Evolutionary conservation across 2,113 vertebrate species (phyloP), one percentile per base, ranked within the genome.

Genomic region (Neogobius melanostomus): DNA sequence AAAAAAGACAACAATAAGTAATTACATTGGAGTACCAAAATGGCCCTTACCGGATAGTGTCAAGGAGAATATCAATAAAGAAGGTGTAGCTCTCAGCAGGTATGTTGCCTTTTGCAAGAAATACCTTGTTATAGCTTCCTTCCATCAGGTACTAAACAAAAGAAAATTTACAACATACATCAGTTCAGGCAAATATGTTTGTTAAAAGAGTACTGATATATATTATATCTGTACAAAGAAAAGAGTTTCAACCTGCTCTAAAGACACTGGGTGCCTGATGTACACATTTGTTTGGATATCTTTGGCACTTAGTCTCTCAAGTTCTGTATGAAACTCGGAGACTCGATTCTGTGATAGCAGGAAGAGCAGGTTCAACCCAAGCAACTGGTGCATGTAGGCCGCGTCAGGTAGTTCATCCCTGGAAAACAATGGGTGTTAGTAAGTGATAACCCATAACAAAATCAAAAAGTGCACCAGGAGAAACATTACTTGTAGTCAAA

Each of bases 71-170:
- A 86, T 98, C 96, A 21, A 98, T 98, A 88, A 98, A 98, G 90
- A 98, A 98, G 7, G 94, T 97, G 73, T 98, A 98, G 75, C 96
- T 98, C 85, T 98, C 96, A 0, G 97, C 96, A 0, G 97, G 97
- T 81, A 98, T 98, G 87, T 98, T 98, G 7, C 97, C 97, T 84
- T 98, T 98, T 46, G 97, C 97, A 66, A 98, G 93, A 82, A 98
- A 98, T 5, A 98, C 97, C 66, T 98, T 98, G 93, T 98, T 98
- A 91, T 98, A 98, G 79, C 95, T 98, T 59, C 97, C 96, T 57
- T 98, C 97, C 96, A 98, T 98, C 89, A 98, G 83, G 79, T 98
- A 98, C 96, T 98, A 71, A 16, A 86, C 81, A 66, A 15, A 6
- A 5, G 67, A 5, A 1, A 61, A 78, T 6, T 7, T 70, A 21